Percentiles rank a stretch among this genome's conserved stretches.
These are phyloP conservation scores for Hydriomena furcata DNA, from an alignment of 2,888 invertebrate species.

Conservation along the genomic window DNA sequence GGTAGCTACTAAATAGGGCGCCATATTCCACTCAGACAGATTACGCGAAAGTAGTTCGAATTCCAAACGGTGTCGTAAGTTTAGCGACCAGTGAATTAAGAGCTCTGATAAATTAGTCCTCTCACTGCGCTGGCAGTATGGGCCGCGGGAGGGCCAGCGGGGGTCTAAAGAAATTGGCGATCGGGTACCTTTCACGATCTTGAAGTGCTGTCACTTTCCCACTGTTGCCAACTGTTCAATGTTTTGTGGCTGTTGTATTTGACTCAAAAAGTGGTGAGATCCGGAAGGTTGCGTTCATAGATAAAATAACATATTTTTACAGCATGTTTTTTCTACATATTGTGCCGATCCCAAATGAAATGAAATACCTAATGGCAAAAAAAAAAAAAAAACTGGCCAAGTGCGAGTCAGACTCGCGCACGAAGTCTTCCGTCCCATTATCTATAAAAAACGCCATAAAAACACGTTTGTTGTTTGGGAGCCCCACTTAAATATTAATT, in stretches of 20 bases:
- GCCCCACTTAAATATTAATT: too few species aligned
- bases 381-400: too few species aligned
- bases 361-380: too few species aligned
- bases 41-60: constrained; percentile 82
- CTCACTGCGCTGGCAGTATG: constrained; percentile 35
- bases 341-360: too few species aligned
- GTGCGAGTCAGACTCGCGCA: too few species aligned
- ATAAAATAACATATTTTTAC: too few species aligned
- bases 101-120: constrained; percentile 58
- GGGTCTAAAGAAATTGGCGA: constrained; percentile 59
- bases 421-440: too few species aligned
- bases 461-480: too few species aligned
- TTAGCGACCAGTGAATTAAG: constrained; percentile 54
- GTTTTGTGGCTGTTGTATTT: constrained; percentile 19
- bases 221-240: constrained; percentile 20
- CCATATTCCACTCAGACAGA: constrained; percentile 67
- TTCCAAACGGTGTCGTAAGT: constrained; percentile 79
- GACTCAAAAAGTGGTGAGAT: constrained; percentile 2
- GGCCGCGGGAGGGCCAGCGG: constrained; percentile 46
- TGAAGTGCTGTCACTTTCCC: constrained; percentile 50
- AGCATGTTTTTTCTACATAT: too few species aligned
- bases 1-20: constrained; percentile 58
- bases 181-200: constrained; percentile 81
- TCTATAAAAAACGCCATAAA: too few species aligned
- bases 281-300: neutral